Conservation (phyloP, 1,140 invertebrate genomes). For the Patella vulgata region DNA sequence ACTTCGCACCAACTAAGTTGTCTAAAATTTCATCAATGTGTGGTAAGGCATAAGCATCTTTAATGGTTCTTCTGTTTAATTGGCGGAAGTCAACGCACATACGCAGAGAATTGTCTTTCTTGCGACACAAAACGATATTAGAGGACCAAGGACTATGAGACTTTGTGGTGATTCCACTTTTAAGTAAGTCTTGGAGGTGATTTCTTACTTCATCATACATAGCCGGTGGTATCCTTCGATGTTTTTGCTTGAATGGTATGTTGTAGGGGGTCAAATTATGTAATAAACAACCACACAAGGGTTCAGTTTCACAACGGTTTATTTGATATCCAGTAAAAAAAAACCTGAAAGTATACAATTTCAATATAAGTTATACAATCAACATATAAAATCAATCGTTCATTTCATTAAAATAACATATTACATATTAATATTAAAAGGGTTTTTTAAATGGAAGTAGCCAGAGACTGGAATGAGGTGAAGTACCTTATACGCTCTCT, state of each 20-base stretch:
- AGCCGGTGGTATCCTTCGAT: conserved; percentile 18
- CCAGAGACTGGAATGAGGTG: no score
- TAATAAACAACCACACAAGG: no score
- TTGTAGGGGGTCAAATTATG: no score
- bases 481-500: no score
- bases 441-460: no score
- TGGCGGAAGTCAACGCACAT: conserved; percentile 36
- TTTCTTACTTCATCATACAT: conserved; percentile 26
- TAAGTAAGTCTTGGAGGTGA: conserved; percentile 18
- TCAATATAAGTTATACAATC: no score
- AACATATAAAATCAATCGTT: no score
- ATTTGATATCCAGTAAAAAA: no score
- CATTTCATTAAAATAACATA: no score
- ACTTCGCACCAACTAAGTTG: conserved; percentile 45
- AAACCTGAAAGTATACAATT: no score
- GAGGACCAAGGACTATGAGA: conserved; percentile 23
- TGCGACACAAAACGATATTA: conserved; percentile 20
- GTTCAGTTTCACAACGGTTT: no score
- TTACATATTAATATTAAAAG: no score
- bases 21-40: conserved; percentile 27
- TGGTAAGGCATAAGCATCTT: conserved; percentile 26
- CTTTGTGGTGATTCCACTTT: conserved; percentile 17
- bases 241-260: conserved; percentile 21
- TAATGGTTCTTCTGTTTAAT: conserved; percentile 26
- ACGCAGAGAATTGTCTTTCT: conserved; percentile 31